Evolutionary conservation across 2,888 invertebrate genomes (phyloP).

Genomic region (Dendrolimus houi): DNA sequence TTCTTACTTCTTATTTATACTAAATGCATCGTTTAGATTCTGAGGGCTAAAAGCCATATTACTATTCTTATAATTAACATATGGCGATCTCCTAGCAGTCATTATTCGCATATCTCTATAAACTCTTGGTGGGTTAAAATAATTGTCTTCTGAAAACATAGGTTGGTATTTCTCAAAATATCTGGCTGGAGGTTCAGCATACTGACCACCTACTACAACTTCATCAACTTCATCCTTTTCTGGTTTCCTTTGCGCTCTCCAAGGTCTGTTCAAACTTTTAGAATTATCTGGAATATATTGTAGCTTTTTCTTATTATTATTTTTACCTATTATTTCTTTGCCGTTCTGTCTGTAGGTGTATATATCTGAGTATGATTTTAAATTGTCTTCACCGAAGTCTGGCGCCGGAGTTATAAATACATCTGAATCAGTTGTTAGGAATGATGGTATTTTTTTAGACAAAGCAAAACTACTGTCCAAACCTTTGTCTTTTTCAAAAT

Average conservation of each 20-base stretch:
- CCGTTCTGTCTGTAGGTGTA: constrained; percentile 23
- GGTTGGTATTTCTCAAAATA: constrained; percentile 34
- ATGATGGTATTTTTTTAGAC: constrained; percentile 26
- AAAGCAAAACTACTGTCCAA: constrained; percentile 27
- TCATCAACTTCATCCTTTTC: constrained; percentile 23
- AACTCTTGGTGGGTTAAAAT: constrained; percentile 19
- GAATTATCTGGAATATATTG: constrained; percentile 17
- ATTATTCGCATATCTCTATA: background rate
- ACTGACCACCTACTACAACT: constrained; percentile 53
- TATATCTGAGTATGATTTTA: constrained; percentile 25
- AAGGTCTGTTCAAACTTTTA: constrained; percentile 27
- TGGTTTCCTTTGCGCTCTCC: constrained; percentile 19
- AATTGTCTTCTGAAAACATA: constrained; percentile 27
- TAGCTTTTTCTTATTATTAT: constrained; percentile 29
- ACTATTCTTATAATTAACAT: constrained; percentile 61
- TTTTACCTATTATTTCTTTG: constrained; percentile 23
- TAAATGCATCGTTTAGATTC: constrained; percentile 66
- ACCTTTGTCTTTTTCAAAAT: constrained; percentile 19
- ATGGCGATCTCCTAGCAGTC: constrained; percentile 45
- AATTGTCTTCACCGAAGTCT: constrained; percentile 17
- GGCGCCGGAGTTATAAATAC: constrained; percentile 17
- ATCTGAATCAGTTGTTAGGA: constrained; percentile 20
- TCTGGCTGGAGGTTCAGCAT: constrained; percentile 61
- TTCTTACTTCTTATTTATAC: constrained; percentile 38
- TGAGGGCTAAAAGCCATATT: constrained; percentile 68